Evolutionary conservation across 2,113 vertebrate species (phyloP).

Genomic region (Pseudonaja textilis): DNA sequence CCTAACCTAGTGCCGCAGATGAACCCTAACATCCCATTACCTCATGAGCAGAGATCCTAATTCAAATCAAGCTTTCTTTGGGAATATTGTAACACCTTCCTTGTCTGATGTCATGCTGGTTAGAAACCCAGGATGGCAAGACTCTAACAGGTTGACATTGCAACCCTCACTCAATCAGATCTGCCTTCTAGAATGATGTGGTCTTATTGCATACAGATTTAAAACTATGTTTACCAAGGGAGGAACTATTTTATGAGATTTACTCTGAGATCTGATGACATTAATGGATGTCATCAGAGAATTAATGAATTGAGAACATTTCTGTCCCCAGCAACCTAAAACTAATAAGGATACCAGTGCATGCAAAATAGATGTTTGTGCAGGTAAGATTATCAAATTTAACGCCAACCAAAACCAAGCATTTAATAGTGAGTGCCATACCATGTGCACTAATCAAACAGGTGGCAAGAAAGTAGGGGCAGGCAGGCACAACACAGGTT

Average conservation of each 20-base stretch:
- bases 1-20: background rate
- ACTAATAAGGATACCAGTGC: too few species aligned
- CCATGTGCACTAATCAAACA: too few species aligned
- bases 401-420: too few species aligned
- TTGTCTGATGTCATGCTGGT: background rate
- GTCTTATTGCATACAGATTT: background rate
- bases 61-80: background rate
- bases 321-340: too few species aligned
- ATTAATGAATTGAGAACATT: too few species aligned
- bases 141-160: background rate
- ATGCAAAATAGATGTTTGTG: too few species aligned
- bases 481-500: too few species aligned
- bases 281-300: too few species aligned
- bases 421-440: too few species aligned
- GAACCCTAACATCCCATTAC: background rate
- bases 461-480: too few species aligned
- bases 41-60: background rate
- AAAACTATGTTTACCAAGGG: background rate
- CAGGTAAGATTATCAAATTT: too few species aligned
- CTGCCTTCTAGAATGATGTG: background rate
- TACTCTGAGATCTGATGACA: background rate
- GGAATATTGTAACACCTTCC: background rate
- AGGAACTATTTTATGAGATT: background rate
- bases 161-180: background rate
- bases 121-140: background rate